Base-by-base conservation (phyloP, 2,888 invertebrate species). In the Augiades crinisus region DNA sequence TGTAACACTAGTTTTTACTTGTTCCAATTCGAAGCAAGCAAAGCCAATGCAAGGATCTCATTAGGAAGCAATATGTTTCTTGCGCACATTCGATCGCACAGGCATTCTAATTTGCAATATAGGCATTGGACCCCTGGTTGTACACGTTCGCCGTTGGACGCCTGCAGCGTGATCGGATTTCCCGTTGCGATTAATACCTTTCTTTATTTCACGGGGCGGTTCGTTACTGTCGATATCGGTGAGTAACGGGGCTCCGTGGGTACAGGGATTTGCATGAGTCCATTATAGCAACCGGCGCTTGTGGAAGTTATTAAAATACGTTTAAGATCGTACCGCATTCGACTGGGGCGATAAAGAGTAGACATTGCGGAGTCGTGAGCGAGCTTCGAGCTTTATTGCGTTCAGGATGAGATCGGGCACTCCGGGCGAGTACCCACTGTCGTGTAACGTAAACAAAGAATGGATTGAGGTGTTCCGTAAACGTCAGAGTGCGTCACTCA, bases 251-350 rank as follows among this genome's bases (percentile, higher is more conserved):
- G 72, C 66, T 67, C 64, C 64, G 62, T 73, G 75, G 72, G 72
- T 71, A 72, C 72, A 71, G 68, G 76, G 70, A 83, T 87, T 86
- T 86, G 86, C 85, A 85, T 86, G 75, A 73, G 76, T 75, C 79
- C 79, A 83, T 85, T 84, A 84, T 72, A 68, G 75, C 70, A 71
- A 79, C 78, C 69, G 72, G 54, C 46, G 75, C 73, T 72, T 77
- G 76, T 78, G 76, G 81, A 82, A 79, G 79, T 84, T 85, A 85
- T 85, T 87, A 83, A 85, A 86, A 85, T 83, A 79, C 78, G 73
- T 81, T 84, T 81, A 82, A 86, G 81, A 84, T 85, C 72, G 77
- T 63, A 75, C 74, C 67, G 81, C 72, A 77, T 81, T 83, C 70
- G 78, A 75, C 57, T 64, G 72, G 66, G 71, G 74, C 77, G 84